These are phyloP conservation scores for Cataglyphis livida DNA, from an alignment of 2,888 invertebrate genomes.

Conservation along the genomic window DNA sequence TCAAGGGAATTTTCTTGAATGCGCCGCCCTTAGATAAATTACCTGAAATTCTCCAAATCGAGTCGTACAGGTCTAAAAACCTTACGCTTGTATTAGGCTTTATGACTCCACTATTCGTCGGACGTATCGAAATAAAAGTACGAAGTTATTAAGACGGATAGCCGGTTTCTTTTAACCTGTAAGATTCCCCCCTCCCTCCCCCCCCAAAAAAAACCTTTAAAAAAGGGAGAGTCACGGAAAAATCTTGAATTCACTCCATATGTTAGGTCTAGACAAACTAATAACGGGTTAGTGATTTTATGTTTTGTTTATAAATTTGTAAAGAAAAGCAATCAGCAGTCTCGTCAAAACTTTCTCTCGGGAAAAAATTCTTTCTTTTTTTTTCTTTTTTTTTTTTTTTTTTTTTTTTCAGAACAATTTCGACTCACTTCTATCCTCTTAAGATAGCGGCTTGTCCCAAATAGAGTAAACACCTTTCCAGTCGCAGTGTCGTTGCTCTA, in stretches of 20 bases:
- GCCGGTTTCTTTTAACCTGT: neutral
- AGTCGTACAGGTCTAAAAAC: slow-evolving; percentile 44
- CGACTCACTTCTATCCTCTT: neutral
- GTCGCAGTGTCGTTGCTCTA: slow-evolving; percentile 28
- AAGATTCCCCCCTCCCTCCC: neutral
- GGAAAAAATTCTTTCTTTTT: neutral
- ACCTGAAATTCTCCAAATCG: slow-evolving; percentile 62
- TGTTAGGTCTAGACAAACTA: neutral
- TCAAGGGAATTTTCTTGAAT: slow-evolving; percentile 25
- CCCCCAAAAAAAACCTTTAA: neutral
- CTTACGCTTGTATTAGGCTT: slow-evolving; percentile 51
- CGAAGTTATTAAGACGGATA: slow-evolving; percentile 29
- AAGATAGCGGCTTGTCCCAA: slow-evolving; percentile 39
- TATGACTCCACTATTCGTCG: slow-evolving; percentile 61
- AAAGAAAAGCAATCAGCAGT: neutral
- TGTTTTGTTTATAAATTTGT: neutral
- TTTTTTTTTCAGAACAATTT: neutral
- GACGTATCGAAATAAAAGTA: slow-evolving; percentile 19
- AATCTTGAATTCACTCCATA: neutral
- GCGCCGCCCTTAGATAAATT: slow-evolving; percentile 69
- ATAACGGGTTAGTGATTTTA: neutral
- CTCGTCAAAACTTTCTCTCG: neutral
- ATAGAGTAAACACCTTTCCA: slow-evolving; percentile 51
- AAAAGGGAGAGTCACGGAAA: neutral
- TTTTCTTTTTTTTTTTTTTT: neutral